These are phyloP conservation scores for Rhinopithecus roxellana DNA, from an alignment of 2,113 vertebrate genomes.

Conservation along the genomic window DNA sequence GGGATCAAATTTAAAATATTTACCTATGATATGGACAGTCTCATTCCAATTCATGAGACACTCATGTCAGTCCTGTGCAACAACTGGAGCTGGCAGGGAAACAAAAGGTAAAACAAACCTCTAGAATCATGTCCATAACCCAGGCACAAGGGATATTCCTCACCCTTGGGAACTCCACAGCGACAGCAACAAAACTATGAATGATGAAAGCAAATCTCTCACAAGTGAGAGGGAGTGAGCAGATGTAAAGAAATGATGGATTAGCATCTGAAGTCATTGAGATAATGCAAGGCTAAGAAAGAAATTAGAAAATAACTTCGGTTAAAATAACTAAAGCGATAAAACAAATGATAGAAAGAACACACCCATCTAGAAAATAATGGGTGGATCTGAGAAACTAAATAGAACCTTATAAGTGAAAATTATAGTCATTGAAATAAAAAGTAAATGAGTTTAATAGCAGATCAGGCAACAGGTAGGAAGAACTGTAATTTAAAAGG, in stretches of 20 bases:
- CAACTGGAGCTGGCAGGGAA: neutral
- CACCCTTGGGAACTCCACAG: neutral
- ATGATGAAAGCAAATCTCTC: neutral
- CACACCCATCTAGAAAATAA: neutral
- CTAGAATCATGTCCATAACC: neutral
- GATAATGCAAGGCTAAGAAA: neutral
- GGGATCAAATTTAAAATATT: neutral
- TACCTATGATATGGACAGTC: neutral
- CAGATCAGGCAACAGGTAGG: constrained; percentile 29
- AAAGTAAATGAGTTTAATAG: constrained; percentile 48
- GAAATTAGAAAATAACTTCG: constrained; percentile 12
- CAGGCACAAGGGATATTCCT: no score
- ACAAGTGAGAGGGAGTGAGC: neutral
- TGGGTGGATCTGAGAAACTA: neutral
- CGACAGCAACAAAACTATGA: neutral
- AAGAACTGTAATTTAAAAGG: constrained; percentile 49
- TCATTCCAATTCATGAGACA: neutral
- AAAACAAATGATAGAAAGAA: constrained; percentile 25
- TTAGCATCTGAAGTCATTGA: neutral
- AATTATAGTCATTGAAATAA: constrained; percentile 45
- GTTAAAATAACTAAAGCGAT: constrained; percentile 20
- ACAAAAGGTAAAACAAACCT: neutral
- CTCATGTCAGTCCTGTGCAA: neutral
- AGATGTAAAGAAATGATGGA: neutral
- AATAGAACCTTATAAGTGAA: constrained; percentile 17